phyloP scores from a whole-genome alignment of 2,113 vertebrate species.

The Mobula birostris region DNA sequence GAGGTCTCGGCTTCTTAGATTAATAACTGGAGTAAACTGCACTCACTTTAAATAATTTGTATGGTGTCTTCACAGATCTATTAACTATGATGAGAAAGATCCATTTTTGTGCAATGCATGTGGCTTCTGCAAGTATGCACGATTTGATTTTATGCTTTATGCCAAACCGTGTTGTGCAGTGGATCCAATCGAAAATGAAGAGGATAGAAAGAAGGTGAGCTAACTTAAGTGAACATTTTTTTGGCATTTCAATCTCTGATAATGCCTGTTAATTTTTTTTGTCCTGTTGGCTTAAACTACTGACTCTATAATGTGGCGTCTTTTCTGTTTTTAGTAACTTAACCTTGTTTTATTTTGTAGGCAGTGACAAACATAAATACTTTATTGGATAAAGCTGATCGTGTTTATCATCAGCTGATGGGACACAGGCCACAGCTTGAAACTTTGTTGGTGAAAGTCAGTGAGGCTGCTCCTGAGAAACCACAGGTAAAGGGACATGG shows the following conservation, averaged over 20 bases:
- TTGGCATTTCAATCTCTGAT: background rate
- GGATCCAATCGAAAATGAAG: slow-evolving; percentile 96
- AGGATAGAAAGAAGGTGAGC: slow-evolving; percentile 89
- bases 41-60: background rate
- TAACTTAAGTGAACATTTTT: background rate
- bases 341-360: slow-evolving; percentile 49
- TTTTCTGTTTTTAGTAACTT: background rate
- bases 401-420: slow-evolving; percentile 97
- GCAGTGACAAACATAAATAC: slow-evolving; percentile 97
- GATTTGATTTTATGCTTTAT: slow-evolving; percentile 98
- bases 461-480: slow-evolving; percentile 93
- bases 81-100: slow-evolving; percentile 97
- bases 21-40: background rate
- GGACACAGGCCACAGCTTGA: slow-evolving; percentile 91
- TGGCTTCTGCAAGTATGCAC: slow-evolving; percentile 96
- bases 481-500: slow-evolving; percentile 68
- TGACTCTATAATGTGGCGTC: background rate
- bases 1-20: too few relatives aligned
- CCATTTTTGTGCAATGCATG: slow-evolving; percentile 97
- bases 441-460: slow-evolving; percentile 89
- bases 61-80: slow-evolving; percentile 65
- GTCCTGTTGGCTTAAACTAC: background rate
- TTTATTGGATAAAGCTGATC: slow-evolving; percentile 90
- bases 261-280: background rate
- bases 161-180: slow-evolving; percentile 95